Base-by-base conservation (phyloP, 2,888 invertebrate genomes). In the Calameuta idolon region DNA sequence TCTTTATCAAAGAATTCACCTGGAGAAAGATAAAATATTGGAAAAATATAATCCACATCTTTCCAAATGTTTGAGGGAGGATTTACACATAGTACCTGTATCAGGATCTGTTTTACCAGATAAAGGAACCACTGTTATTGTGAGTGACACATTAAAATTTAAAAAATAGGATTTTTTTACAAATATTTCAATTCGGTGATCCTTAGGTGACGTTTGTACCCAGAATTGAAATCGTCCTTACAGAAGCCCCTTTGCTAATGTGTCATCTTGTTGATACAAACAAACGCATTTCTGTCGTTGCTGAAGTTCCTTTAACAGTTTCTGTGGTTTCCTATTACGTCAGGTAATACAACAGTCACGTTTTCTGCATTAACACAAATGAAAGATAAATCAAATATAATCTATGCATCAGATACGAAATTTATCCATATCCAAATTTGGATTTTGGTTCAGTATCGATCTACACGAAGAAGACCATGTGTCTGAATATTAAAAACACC, bases 401-500 rank as follows among this genome's bases (percentile, higher is more conserved):
- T 55, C 9, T 55, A 2, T 55, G 23, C 23, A 55, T 55, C 55
- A 55, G 55, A 55, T 55, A 55, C 2, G 55, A 55, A 23, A 82
- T 95, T 30, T 93, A 93, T 83, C 95, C 95, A 1, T 87, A 92
- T 80, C 93, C 93, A 0, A 93, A 93, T 83, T 86, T 95, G 55
- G 93, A 94, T 87, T 95, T 95, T 85, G 94, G 94, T 74, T 92
- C 94, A 12, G 92, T 94, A 84, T 89, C 93, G 23, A 91, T 94
- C 11, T 93, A 92, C 12, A 92, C 92, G 11, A 91, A 92, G 34
- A 93, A 93, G 78, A 90, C 88, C n/a, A 92, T 93, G 86, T 93
- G 93, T 34, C 92, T 95, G 0, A 92, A 93, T 77, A 87, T 95
- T 34, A 93, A 93, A 82, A 95, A 95, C 86, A 93, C 90, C 1